Evolutionary conservation across 2,113 vertebrate genomes (phyloP).

Genomic region (Siniperca chuatsi): DNA sequence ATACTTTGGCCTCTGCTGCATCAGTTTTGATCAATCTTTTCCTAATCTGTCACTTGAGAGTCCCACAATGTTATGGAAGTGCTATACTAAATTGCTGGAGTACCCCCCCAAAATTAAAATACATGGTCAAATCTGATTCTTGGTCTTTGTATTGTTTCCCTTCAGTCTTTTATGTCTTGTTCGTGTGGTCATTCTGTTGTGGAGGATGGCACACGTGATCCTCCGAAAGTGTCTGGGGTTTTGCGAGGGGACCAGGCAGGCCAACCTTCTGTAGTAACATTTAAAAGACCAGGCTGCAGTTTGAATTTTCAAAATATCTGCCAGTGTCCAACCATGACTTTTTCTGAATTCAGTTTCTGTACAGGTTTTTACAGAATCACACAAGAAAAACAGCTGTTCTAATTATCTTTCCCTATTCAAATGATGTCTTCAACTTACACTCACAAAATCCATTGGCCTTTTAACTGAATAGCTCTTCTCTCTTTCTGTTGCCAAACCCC

Average conservation of each 20-base stretch:
- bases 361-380: constrained; percentile 15
- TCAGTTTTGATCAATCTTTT: background rate
- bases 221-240: background rate
- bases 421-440: constrained; percentile 31
- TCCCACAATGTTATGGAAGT: background rate
- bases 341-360: background rate
- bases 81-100: background rate
- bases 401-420: constrained; percentile 11
- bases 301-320: constrained; percentile 5
- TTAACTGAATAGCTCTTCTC: constrained; percentile 57
- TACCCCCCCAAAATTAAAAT: background rate
- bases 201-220: background rate
- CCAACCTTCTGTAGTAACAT: background rate
- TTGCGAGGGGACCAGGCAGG: background rate
- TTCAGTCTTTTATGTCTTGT: too few relatives aligned
- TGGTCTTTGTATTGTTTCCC: background rate
- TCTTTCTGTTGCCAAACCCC: constrained; percentile 54
- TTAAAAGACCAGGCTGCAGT: background rate
- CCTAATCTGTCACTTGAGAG: background rate
- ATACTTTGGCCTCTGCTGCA: background rate
- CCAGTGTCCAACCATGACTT: background rate
- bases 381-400: constrained; percentile 29
- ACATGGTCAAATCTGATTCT: background rate
- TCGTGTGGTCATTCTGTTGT: background rate
- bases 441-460: constrained; percentile 47